Evolutionary conservation across 2,888 invertebrate genomes (phyloP), one percentile per base, ranked within the genome.

Genomic region (Aromia moschata): DNA sequence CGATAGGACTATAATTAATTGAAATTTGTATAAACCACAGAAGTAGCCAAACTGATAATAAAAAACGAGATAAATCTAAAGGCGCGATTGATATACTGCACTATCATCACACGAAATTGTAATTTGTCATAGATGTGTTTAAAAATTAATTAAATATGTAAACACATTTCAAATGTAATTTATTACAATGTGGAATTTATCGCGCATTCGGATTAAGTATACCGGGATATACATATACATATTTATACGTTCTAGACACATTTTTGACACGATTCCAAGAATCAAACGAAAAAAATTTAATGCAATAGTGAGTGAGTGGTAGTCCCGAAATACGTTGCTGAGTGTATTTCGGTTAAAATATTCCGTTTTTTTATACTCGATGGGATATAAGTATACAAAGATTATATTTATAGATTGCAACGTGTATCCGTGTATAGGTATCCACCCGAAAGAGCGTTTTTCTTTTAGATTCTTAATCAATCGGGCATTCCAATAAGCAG

Each of bases 1-100:
- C 62, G 65, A 68, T 70, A 56, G 65, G 56, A 54, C 68, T 67
- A 62, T 51, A 57, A 62, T 58, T 61, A 61, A 57, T 49, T 38
- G 49, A 38, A 49, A 49, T 12, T 40, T 15, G 37, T 25, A 49
- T 37, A 49, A 49, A 49, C 49, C 7, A 33, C 33, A 20, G 49
- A 40, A 49, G 52, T 31, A 40, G 49, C 38, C 49, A 40, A 49
- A 40, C 14, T 17, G 49, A 49, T 38, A 49, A 52, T 31, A 52
- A 52, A 52, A 52, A 40, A 25, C 40, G 41, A 52, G 52, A 52
- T 52, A 52, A 52, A 52, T 52, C 52, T 41, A 52, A 52, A 52
- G 31, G 31, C 30, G 31, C 9, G 52, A 52, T 41, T 52, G 41
- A 52, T 52, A 17, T 31, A 41, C 52, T 52, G 41, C 33, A 17